phyloP scores from a whole-genome alignment of 2,113 vertebrate genomes.

The Oceanodroma tethys region DNA sequence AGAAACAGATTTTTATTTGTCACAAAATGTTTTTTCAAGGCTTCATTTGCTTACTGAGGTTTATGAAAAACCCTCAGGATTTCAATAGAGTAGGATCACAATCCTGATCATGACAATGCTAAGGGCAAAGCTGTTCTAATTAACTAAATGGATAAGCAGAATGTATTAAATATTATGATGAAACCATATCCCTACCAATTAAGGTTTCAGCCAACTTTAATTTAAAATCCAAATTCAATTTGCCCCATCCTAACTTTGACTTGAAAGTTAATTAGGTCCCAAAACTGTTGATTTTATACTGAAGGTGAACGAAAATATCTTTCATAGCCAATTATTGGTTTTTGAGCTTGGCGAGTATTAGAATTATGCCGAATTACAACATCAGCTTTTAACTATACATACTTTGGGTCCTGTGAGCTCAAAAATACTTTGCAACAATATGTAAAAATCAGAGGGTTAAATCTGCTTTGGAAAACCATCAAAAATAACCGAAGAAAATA shows the following conservation, averaged over 20 bases:
- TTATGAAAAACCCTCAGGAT: neutral
- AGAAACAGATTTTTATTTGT: neutral
- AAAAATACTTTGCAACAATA: neutral
- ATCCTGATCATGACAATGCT: neutral
- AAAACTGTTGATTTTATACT: neutral
- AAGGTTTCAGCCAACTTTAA: neutral
- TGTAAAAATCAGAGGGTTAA: neutral
- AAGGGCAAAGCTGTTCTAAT: neutral
- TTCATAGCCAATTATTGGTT: neutral
- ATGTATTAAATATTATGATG: neutral
- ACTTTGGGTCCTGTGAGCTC: neutral
- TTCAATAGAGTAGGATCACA: neutral
- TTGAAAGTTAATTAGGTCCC: neutral
- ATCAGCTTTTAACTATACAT: neutral
- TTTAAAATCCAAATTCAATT: constrained; percentile 11
- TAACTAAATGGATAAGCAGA: neutral
- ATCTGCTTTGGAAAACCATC: neutral
- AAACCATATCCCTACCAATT: neutral
- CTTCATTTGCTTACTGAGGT: neutral
- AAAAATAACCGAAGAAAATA: neutral
- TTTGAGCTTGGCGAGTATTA: neutral
- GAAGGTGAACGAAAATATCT: neutral
- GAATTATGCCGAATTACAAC: neutral
- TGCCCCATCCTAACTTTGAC: neutral
- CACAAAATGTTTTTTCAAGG: neutral